Percentiles rank a stretch among this genome's conserved stretches.
Conservation (phyloP, 2,797 vertebrate species). For the Epinephelus awoara region DNA sequence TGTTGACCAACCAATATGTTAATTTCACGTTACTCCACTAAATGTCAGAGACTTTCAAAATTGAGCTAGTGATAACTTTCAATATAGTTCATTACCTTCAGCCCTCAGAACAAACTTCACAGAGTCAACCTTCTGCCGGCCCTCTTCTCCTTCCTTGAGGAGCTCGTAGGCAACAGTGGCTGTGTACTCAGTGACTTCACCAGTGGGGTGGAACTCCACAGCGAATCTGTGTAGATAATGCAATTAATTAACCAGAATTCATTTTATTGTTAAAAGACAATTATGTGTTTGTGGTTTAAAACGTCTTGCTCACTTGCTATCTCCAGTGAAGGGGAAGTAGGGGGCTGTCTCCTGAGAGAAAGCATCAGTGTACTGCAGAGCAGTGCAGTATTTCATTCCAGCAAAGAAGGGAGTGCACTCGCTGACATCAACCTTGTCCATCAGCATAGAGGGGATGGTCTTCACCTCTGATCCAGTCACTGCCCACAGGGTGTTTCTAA, state of each 20-base stretch:
- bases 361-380: slow-evolving; percentile 84
- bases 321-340: slow-evolving; percentile 90
- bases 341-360: slow-evolving; percentile 83
- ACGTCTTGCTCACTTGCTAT: slow-evolving; percentile 87
- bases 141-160: slow-evolving; percentile 81
- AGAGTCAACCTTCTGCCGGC: slow-evolving; percentile 84
- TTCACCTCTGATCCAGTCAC: slow-evolving; percentile 84
- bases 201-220: slow-evolving; percentile 89
- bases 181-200: slow-evolving; percentile 90
- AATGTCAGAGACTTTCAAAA: background rate
- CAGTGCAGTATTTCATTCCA: slow-evolving; percentile 89
- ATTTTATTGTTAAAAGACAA: background rate
- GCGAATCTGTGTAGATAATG: slow-evolving; percentile 83
- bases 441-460: slow-evolving; percentile 80
- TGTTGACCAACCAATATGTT: slow-evolving; percentile 25
- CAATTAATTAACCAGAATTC: background rate
- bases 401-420: slow-evolving; percentile 87
- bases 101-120: slow-evolving; percentile 87
- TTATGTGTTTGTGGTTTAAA: slow-evolving; percentile 1
- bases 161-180: slow-evolving; percentile 86
- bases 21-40: background rate
- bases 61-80: background rate
- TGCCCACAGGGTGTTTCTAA: slow-evolving; percentile 89
- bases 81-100: slow-evolving; percentile 85
- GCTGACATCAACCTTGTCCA: slow-evolving; percentile 76